A percentile compares a stretch with the other conserved stretches of the same genome.
Evolutionary conservation across 2,888 invertebrate species (phyloP).

Genomic region (Lissocephala sabroskyi): DNA sequence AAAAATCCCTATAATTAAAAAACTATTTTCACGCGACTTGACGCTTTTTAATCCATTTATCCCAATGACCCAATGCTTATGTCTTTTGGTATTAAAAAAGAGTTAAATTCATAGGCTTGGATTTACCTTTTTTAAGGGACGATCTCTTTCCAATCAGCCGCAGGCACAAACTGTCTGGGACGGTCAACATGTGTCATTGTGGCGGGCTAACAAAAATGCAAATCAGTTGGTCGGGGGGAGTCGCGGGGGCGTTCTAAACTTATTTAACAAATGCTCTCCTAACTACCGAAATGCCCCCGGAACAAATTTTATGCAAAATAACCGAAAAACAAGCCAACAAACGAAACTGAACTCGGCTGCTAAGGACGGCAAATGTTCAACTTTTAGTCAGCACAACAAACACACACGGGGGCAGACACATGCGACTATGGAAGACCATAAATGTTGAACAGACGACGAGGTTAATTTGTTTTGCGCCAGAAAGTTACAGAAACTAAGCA

Average conservation of each 20-base stretch:
- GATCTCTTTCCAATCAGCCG: too few relatives aligned
- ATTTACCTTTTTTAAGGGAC: too few relatives aligned
- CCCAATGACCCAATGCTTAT: too few relatives aligned
- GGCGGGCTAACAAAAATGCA: constrained; percentile 33
- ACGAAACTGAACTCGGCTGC: background rate
- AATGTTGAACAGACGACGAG: constrained; percentile 35
- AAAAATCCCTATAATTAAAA: too few relatives aligned
- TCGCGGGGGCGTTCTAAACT: constrained; percentile 56
- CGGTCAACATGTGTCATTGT: constrained; percentile 19
- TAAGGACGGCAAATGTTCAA: constrained; percentile 13
- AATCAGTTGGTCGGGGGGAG: constrained; percentile 20
- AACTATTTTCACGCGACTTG: too few relatives aligned
- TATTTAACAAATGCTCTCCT: constrained; percentile 36
- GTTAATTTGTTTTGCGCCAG: constrained; percentile 14
- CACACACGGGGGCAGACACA: too few relatives aligned
- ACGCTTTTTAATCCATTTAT: too few relatives aligned
- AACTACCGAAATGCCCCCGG: background rate
- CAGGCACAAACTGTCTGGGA: too few relatives aligned
- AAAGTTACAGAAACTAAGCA: constrained; percentile 4
- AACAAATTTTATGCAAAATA: constrained; percentile 33
- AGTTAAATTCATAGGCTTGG: too few relatives aligned
- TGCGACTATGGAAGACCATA: constrained; percentile 29
- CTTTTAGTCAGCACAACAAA: constrained; percentile 51
- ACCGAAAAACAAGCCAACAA: constrained; percentile 16
- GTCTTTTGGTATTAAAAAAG: too few relatives aligned